These are phyloP conservation scores for Furcula furcula DNA, from an alignment of 2,888 invertebrate genomes.

Conservation along the genomic window DNA sequence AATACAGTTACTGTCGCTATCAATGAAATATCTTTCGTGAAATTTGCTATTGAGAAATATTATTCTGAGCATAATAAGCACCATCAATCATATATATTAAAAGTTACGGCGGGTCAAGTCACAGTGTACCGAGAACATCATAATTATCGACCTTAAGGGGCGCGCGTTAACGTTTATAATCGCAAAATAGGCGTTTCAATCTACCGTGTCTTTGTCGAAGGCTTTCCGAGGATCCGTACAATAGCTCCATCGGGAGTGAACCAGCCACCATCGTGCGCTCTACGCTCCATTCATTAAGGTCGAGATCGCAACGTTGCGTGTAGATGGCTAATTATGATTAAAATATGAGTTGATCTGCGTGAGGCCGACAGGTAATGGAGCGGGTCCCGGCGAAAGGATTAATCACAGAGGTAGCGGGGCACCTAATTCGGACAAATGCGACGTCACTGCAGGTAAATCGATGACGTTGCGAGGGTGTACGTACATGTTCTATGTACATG, in stretches of 20 bases:
- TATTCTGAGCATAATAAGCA: constrained; percentile 6
- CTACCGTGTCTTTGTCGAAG: constrained; percentile 21
- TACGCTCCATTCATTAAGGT: constrained; percentile 4
- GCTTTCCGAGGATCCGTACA: constrained; percentile 22
- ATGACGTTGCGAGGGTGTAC: neutral
- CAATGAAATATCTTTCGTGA: constrained; percentile 1
- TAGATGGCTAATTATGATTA: constrained; percentile 21
- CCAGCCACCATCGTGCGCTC: constrained; percentile 2
- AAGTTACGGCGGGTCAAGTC: constrained; percentile 16
- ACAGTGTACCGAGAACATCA: constrained; percentile 4
- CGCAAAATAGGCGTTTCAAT: constrained; percentile 14
- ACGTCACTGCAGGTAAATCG: neutral
- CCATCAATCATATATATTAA: constrained; percentile 25
- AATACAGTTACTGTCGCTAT: constrained; percentile 1
- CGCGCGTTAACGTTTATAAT: constrained; percentile 13
- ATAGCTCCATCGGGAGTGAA: constrained; percentile 18
- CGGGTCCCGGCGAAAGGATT: constrained; percentile 13
- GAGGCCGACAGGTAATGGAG: constrained; percentile 17
- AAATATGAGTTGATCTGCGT: constrained; percentile 28
- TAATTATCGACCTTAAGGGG: constrained; percentile 11
- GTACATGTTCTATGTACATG: no score
- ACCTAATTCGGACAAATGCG: constrained; percentile 4
- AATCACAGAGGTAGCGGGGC: constrained; percentile 13
- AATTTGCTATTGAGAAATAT: constrained; percentile 6
- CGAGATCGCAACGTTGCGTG: constrained; percentile 6